A percentile compares a stretch with the other conserved stretches of the same genome.
These are phyloP conservation scores for Zeuzera pyrina DNA, from an alignment of 2,888 invertebrate genomes.

Conservation along the genomic window DNA sequence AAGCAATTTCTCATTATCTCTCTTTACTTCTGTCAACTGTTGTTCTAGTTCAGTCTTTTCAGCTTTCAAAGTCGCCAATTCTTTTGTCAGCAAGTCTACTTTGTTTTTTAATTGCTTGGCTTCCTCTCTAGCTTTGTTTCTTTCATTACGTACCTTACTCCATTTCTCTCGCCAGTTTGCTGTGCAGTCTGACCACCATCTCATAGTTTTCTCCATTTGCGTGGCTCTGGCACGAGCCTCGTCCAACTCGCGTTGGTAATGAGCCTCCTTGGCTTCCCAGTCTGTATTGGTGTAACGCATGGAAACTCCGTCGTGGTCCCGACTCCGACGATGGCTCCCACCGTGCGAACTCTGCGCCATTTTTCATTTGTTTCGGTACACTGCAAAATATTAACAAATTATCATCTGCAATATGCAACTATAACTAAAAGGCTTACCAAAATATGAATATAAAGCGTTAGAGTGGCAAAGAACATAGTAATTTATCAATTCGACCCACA, in stretches of 20 bases:
- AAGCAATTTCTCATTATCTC: constrained; percentile 85
- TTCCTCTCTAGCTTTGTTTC: constrained; percentile 94
- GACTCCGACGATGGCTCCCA: constrained; percentile 74
- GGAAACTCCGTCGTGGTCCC: constrained; percentile 76
- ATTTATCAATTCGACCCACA: too few species aligned
- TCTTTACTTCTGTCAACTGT: constrained; percentile 83
- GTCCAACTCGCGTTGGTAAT: constrained; percentile 85
- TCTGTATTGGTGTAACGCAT: constrained; percentile 79
- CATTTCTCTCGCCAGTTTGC: constrained; percentile 97
- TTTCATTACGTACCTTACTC: constrained; percentile 92
- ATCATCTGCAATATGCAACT: too few species aligned
- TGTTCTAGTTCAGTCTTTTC: constrained; percentile 85
- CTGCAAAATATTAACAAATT: background rate
- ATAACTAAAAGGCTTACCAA: too few species aligned
- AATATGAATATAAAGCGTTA: too few species aligned
- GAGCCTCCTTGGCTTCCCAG: constrained; percentile 85
- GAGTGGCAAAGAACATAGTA: too few species aligned
- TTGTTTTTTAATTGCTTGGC: constrained; percentile 86
- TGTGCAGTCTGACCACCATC: constrained; percentile 99
- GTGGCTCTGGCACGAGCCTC: constrained; percentile 95
- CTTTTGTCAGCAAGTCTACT: constrained; percentile 84
- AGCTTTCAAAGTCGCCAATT: constrained; percentile 79
- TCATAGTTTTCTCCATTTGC: constrained; percentile 99
- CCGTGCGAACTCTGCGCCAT: constrained; percentile 80
- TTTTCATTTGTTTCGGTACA: constrained; percentile 30